Percentiles rank a stretch among this genome's conserved stretches.
phyloP scores from a whole-genome alignment of 2,113 vertebrate genomes.

The Clarias magur region DNA sequence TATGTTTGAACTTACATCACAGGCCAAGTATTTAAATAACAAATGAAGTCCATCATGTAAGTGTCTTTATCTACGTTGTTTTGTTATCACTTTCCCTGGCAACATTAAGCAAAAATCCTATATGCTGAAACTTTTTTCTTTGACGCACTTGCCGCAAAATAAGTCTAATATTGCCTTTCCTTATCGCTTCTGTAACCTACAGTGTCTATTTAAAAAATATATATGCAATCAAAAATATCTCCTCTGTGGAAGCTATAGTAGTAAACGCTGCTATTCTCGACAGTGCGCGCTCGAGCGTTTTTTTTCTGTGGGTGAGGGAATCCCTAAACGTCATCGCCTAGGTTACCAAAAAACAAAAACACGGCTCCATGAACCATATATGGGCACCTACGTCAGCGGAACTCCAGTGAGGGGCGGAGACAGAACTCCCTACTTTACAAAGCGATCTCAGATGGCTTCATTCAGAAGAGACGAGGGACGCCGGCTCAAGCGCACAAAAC shows the following conservation, averaged over 20 bases:
- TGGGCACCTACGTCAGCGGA: conserved; percentile 99
- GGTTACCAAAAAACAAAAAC: conserved; percentile 98
- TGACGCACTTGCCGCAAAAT: conserved; percentile 9
- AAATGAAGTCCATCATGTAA: not conserved
- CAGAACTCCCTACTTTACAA: conserved; percentile 66
- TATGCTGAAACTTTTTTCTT: conserved; percentile 6
- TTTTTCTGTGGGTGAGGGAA: conserved; percentile 85
- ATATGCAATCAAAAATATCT: conserved; percentile 71
- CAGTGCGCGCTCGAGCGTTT: conserved; percentile 65
- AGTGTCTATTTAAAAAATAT: not conserved
- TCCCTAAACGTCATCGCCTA: conserved; percentile 98
- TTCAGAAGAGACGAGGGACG: conserved; percentile 81
- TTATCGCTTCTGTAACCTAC: not conserved
- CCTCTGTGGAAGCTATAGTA: conserved; percentile 64
- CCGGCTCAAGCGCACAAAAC: conserved; percentile 61
- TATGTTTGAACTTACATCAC: not conserved
- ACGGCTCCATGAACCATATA: conserved; percentile 81
- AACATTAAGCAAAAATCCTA: not conserved
- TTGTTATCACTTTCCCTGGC: not conserved
- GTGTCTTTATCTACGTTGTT: not conserved
- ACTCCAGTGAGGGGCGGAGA: conserved; percentile 80
- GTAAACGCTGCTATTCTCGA: conserved; percentile 83
- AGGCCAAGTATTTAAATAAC: not conserved
- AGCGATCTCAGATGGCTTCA: conserved; percentile 74
- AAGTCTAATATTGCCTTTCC: conserved; percentile 20